Evolutionary conservation across 2,113 vertebrate genomes (phyloP), one percentile per base, ranked within the genome.

Genomic region (Isichthys henryi): DNA sequence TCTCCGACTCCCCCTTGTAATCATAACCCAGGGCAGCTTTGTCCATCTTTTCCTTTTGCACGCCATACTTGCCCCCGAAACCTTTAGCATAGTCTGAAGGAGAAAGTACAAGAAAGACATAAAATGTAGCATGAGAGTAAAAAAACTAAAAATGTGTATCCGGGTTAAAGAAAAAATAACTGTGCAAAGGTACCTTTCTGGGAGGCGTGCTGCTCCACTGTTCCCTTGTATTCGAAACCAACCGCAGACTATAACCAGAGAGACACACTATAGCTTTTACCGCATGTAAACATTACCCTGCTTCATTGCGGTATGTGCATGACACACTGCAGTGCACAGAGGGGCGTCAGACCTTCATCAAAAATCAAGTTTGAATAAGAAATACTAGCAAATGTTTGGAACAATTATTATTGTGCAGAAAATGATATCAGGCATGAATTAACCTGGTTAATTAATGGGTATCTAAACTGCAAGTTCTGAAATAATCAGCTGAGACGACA

Each of bases 211-310:
- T 97, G 96, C 90, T 98, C 95, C 90, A 98, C 96, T 87, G 97
- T 94, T n/a, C 95, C 97, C 93, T 99, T 99, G 95, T 99, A 98
- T 31, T 98, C 97, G 91, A 97, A 99, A 84, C 97, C 96, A 92
- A 98, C 82, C 0, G 98, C 98, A 23, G 97, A 98, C 98, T 99
- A 94, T 1, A 89, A 23, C 52, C 23, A 91, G 90, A 4, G 88
- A 90, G 66, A 91, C 17, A 80, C 5, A 83, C 31, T 52, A 0
- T 15, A 1, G 90, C 58, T 2, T 3, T 74, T 11, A 46, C 8
- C 1, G 21, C 3, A 83, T 23, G 6, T 46, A 21, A 7, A 62
- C 58, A 10, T 23, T 11, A 8, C 21, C 46, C n/a, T 56, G 19
- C 27, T 35, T 52, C 1, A 80, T 2, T 4, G 15, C 19, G 19